These are phyloP conservation scores for Cirrhinus molitorella DNA, from an alignment of 2,797 vertebrate genomes.

Conservation along the genomic window DNA sequence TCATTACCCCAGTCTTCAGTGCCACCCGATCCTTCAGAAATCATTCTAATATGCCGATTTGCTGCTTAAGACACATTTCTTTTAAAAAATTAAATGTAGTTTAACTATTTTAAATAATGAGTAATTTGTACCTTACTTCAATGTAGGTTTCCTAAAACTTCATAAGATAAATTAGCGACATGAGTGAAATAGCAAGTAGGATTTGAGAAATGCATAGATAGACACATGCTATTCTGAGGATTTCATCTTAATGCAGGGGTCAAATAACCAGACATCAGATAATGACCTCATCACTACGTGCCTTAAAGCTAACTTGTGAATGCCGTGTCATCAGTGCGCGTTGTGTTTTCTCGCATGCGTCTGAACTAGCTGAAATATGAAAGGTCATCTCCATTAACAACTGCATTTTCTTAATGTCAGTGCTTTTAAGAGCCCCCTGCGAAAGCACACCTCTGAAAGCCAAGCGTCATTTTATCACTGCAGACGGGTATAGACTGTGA, in stretches of 20 bases:
- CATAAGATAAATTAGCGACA: background rate
- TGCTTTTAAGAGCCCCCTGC: slow-evolving; percentile 61
- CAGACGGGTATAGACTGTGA: background rate
- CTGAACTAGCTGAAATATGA: slow-evolving; percentile 72
- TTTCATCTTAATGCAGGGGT: background rate
- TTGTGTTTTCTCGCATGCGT: slow-evolving; percentile 68
- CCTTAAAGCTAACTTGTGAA: slow-evolving; percentile 41
- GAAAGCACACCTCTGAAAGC: slow-evolving; percentile 31
- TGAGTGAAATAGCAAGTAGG: background rate
- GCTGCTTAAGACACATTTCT: no score
- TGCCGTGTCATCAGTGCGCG: slow-evolving; percentile 45
- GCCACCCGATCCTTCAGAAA: no score
- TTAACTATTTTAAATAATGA: background rate
- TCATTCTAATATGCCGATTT: no score
- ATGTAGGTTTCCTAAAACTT: background rate
- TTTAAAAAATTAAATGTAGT: no score
- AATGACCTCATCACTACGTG: slow-evolving; percentile 44
- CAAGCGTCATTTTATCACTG: slow-evolving; percentile 39
- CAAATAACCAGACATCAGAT: slow-evolving; percentile 22
- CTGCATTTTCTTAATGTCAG: slow-evolving; percentile 78
- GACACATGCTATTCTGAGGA: background rate
- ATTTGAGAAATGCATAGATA: background rate
- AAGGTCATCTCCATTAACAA: slow-evolving; percentile 80
- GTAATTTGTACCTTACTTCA: background rate
- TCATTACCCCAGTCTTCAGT: no score